Conservation (phyloP, 2,888 invertebrate genomes). For the Julus scandinavius region DNA sequence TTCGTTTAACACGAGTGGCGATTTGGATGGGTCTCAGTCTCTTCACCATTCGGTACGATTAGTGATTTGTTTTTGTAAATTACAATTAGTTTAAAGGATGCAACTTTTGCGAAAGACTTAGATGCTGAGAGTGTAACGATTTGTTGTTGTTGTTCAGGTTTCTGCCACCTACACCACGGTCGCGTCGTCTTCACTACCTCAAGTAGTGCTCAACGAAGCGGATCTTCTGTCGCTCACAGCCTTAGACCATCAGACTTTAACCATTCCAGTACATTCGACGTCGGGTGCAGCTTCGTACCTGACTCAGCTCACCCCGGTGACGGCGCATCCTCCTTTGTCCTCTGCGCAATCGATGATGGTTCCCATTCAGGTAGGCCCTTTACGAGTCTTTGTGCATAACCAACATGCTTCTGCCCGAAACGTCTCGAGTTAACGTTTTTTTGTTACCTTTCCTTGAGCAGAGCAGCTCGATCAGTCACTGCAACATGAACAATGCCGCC, state of each 20-base stretch:
- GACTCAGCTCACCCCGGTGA: conserved; percentile 9
- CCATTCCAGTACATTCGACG: conserved; percentile 21
- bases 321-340: conserved; percentile 13
- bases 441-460: not conserved
- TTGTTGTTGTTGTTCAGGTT: not conserved
- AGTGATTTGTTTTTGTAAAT: not conserved
- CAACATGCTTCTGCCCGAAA: not conserved
- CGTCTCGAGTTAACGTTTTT: too few species aligned
- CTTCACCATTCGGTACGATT: not conserved
- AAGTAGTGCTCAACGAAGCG: conserved; percentile 59
- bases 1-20: not conserved
- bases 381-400: not conserved
- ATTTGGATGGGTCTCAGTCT: not conserved
- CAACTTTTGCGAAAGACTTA: too few species aligned
- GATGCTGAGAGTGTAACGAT: too few species aligned
- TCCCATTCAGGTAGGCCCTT: not conserved
- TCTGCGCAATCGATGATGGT: not conserved
- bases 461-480: not conserved
- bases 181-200: conserved; percentile 54
- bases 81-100: too few species aligned
- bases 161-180: conserved; percentile 57
- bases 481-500: not conserved
- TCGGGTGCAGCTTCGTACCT: not conserved
- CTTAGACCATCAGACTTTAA: conserved; percentile 53
- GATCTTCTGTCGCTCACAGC: conserved; percentile 60